Percentiles rank a stretch among this genome's conserved stretches.
These are phyloP conservation scores for Philantomba maxwellii DNA, from an alignment of 2,113 vertebrate species.

Conservation along the genomic window DNA sequence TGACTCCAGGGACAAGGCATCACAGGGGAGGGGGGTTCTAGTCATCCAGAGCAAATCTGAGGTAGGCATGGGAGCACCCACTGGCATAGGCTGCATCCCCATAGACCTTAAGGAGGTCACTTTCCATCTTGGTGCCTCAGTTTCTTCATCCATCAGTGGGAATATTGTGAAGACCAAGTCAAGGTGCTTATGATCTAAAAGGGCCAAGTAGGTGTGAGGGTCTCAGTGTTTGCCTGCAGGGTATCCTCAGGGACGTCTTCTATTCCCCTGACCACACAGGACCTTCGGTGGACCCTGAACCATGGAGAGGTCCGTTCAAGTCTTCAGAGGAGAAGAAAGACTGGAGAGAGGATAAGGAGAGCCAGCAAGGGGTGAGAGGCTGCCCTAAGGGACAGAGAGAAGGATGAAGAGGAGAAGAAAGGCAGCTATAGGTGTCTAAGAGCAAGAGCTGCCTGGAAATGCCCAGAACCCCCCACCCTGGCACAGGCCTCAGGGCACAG, in stretches of 20 bases:
- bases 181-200: not conserved
- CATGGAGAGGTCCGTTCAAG: not conserved
- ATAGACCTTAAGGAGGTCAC: no score
- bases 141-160: not conserved
- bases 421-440: not conserved
- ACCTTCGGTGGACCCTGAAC: not conserved
- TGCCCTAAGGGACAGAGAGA: not conserved
- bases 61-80: not conserved
- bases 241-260: not conserved
- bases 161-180: not conserved
- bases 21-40: not conserved
- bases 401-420: not conserved
- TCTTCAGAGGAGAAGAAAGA: not conserved
- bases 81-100: accelerated
- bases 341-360: not conserved
- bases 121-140: not conserved
- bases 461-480: not conserved
- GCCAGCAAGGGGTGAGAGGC: not conserved
- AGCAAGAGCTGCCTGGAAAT: not conserved
- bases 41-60: not conserved
- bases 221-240: not conserved
- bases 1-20: not conserved
- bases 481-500: not conserved
- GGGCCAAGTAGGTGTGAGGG: not conserved
- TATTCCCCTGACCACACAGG: not conserved